phyloP scores from a whole-genome alignment of 2,113 vertebrate genomes.

The Ageneiosus marmoratus region DNA sequence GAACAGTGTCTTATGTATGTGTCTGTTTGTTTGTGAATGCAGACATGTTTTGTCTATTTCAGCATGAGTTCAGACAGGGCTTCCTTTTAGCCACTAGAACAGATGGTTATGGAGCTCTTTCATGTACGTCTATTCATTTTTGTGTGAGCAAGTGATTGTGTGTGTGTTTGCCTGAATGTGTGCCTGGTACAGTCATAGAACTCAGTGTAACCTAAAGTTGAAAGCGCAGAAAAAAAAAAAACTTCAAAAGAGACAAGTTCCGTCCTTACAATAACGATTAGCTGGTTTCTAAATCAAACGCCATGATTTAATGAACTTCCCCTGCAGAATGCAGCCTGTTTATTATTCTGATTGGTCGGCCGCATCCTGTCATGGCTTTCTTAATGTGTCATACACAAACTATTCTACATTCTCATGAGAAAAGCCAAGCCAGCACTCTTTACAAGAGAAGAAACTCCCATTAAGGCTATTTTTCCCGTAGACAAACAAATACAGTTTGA shows the following conservation, averaged over 20 bases:
- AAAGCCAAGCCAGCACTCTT: constrained; percentile 62
- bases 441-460: constrained; percentile 39
- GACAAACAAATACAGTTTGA: no score
- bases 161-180: constrained; percentile 53
- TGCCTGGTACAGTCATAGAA: constrained; percentile 67
- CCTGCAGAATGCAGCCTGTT: constrained; percentile 70
- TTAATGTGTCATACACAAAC: constrained; percentile 69
- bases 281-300: constrained; percentile 78
- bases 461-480: not conserved
- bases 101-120: constrained; percentile 74
- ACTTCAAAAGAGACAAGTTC: constrained; percentile 73
- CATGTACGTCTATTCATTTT: constrained; percentile 69
- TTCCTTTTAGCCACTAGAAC: constrained; percentile 77
- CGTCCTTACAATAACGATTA: constrained; percentile 72
- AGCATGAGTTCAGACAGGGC: constrained; percentile 74
- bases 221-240: constrained; percentile 69
- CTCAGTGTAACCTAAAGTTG: constrained; percentile 68
- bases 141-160: constrained; percentile 48
- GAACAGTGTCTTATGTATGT: constrained; percentile 44
- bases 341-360: constrained; percentile 77
- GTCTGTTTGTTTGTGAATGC: constrained; percentile 60
- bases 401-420: constrained; percentile 74
- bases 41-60: constrained; percentile 81
- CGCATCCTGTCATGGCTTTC: constrained; percentile 74
- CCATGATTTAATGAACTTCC: constrained; percentile 80